These are phyloP conservation scores for Nyctereutes procyonoides DNA, from an alignment of 2,113 vertebrate species.

Conservation along the genomic window DNA sequence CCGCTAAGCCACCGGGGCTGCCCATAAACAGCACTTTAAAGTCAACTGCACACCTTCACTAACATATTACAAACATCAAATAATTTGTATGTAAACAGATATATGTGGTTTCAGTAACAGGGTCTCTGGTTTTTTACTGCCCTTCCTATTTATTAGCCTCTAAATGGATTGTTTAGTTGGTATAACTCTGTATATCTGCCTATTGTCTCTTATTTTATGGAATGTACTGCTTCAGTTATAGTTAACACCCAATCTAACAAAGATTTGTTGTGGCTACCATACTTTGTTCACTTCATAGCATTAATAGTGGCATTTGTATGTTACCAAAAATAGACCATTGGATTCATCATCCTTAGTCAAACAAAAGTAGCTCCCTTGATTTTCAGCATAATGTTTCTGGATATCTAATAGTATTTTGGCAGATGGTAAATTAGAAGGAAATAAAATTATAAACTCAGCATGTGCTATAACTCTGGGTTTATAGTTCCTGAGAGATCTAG, in stretches of 20 bases:
- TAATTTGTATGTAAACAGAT: conserved; percentile 55
- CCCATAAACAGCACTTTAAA: conserved; percentile 79
- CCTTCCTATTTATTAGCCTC: conserved; percentile 38
- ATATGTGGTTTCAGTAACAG: background rate
- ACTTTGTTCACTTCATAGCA: conserved; percentile 28
- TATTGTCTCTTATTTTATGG: background rate
- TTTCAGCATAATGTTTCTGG: conserved; percentile 29
- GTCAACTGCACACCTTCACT: conserved; percentile 72
- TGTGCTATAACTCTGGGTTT: conserved; percentile 44
- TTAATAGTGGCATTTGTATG: conserved; percentile 22
- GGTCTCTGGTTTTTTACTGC: conserved; percentile 51
- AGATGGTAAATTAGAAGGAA: background rate
- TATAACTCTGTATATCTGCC: conserved; percentile 10
- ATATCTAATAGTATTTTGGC: background rate
- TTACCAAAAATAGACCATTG: background rate
- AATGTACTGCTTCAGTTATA: conserved; percentile 24
- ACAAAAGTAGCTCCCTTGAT: conserved; percentile 32
- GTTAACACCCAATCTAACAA: conserved; percentile 36
- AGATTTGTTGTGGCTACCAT: background rate
- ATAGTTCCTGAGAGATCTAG: conserved; percentile 1
- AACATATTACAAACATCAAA: conserved; percentile 66
- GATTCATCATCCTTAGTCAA: conserved; percentile 17
- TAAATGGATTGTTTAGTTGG: background rate
- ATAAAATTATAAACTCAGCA: conserved; percentile 17
- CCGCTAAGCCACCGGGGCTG: too few species aligned